Evolutionary conservation across 2,113 vertebrate species (phyloP).

Genomic region (Aythya baeri): DNA sequence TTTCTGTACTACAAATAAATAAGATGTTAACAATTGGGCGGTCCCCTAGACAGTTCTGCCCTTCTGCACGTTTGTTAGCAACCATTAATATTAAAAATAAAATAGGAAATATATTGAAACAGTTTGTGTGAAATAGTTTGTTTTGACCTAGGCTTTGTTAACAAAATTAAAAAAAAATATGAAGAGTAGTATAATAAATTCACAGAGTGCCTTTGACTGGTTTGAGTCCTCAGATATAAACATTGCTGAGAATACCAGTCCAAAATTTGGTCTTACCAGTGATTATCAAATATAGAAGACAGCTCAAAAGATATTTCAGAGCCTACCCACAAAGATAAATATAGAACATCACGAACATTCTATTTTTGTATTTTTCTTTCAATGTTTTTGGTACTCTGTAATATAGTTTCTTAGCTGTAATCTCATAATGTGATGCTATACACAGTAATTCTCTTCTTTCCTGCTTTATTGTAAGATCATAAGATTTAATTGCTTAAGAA

Average conservation of each 20-base stretch:
- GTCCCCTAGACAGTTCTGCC: background rate
- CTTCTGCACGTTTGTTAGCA: background rate
- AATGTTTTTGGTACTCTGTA: conserved; percentile 12
- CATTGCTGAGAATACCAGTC: background rate
- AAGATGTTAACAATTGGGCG: background rate
- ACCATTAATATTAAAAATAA: background rate
- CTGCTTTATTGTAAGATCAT: background rate
- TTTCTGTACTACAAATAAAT: background rate
- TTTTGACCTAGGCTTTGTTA: background rate
- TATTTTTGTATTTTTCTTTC: conserved; percentile 58
- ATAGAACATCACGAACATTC: conserved; percentile 37
- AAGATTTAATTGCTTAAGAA: background rate
- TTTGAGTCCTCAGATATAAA: conserved; percentile 36
- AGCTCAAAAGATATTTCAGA: conserved; percentile 54
- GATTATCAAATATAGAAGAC: conserved; percentile 31
- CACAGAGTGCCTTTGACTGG: conserved; percentile 4
- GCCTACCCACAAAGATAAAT: conserved; percentile 50
- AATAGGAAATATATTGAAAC: background rate
- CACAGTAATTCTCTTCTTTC: background rate
- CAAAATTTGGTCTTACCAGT: conserved; percentile 20
- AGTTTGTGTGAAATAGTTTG: background rate
- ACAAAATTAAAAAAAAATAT: background rate
- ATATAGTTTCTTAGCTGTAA: background rate
- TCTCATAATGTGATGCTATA: background rate
- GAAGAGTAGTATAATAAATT: background rate